Evolutionary conservation across 2,888 invertebrate genomes (phyloP), one percentile per base, ranked within the genome.

Genomic region (Chydorus sphaericus): DNA sequence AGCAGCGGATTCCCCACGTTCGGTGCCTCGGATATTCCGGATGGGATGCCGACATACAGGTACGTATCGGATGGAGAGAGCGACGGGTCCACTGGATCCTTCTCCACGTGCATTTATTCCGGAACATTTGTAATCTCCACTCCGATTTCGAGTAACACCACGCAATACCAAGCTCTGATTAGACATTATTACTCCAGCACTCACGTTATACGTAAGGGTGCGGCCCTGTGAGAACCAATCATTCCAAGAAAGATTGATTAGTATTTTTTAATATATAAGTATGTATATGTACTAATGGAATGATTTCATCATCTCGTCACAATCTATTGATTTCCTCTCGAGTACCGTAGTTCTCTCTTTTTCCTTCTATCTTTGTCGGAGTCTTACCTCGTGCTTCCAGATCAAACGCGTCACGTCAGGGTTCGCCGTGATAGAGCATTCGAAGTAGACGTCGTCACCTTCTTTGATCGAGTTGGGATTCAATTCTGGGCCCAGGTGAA

Each of bases 361-460:
- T n/a, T n/a, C n/a, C n/a, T n/a, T n/a, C n/a, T n/a, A n/a, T n/a
- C n/a, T n/a, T n/a, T 11, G 39, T 16, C 11, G 33, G 30, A 33
- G 18, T 11, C 37, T 57, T 55, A 63, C 63, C 49, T 63, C 58
- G 44, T 62, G 61, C 48, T 58, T 62, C 66, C 66, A 66, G 14
- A 63, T 60, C 39, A 66, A 64, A 51, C 64, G 64, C 26, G 62
- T 60, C 6, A 63, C 63, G 57, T 61, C 61, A 7, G 66, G 66
- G 36, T 63, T 62, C 11, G 66, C 64, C n/a, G 63, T 61, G 48
- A 66, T 62, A 59, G 62, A 62, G 55, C 66, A 66, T 59, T 66
- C 66, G 55, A 66, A 66, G 58, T 64, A 66, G 48, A 66, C 65
- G 55, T 66, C 66, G 26, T 62, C 66, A 7, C 66, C 66, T 59